Evolutionary conservation across 2,113 vertebrate species (phyloP), one percentile per base, ranked within the genome.

Genomic region (Cervus canadensis): DNA sequence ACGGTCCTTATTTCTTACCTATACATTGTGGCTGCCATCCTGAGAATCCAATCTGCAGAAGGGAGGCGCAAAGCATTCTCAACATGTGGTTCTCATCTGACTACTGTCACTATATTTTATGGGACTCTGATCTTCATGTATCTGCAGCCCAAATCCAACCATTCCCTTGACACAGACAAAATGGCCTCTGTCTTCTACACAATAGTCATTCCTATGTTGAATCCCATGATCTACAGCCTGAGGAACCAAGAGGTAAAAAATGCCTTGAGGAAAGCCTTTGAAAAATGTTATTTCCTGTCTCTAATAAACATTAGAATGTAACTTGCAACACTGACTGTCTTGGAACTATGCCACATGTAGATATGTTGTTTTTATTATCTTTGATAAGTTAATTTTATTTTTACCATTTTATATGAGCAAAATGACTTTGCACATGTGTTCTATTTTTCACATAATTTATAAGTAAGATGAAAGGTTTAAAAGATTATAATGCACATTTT

Each of bases 101-200:
- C 91, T 0, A 7, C 94, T 15, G 52, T 97, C 43, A 97, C 91
- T 40, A 56, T 97, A 50, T 97, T 94, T 12, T 96, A 94, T 2
- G 59, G 96, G 12, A 97, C 96, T 54, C 83, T 97, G 36, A 96
- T 97, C 21, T 97, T 97, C 60, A 76, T 89, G 96, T 97, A 95
- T 25, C 67, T 97, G 2, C 84, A 92, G 54, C 94, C 84, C 2
- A 97, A 96, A 82, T 94, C 88, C 36, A 97, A 48, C 48, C 91
- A 97, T 33, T 97, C 88, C 45, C 84, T 97, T 1, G 89, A 95
- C 64, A 96, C 52, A 30, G 91, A 97, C 84, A 97, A 97, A 62
- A 94, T 89, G 97, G 94, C 94, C 21, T 97, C 88, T n/a, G 43
- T 95, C 25, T 97, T 94, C 54, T 95, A 92, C 14, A 76, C 88